phyloP scores from a whole-genome alignment of 2,888 invertebrate genomes.

The Julus scanicus region DNA sequence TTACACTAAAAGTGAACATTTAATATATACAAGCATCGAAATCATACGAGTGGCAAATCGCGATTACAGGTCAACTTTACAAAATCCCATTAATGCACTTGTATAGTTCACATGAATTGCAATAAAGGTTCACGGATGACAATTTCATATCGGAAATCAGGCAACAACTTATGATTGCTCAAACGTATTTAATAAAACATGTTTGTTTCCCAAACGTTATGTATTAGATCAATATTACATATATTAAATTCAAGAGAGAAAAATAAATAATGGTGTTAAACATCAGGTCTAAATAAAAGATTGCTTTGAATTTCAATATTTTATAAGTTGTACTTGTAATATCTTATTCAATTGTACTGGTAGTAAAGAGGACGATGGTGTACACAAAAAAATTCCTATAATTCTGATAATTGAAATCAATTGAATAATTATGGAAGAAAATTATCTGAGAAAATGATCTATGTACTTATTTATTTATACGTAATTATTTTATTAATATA shows the following conservation, averaged over 20 bases:
- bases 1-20: neutral
- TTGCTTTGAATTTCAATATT: neutral
- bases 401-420: no score
- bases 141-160: neutral
- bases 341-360: no score
- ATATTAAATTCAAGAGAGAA: neutral
- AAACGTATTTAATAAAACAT: neutral
- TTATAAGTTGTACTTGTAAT: no score
- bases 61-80: neutral
- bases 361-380: no score
- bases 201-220: neutral
- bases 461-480: no score
- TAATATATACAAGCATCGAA: neutral
- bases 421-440: no score
- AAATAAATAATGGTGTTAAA: neutral
- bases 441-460: no score
- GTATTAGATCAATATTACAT: neutral
- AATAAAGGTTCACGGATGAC: neutral
- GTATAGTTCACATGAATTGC: conserved; percentile 29
- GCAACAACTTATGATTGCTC: neutral
- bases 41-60: neutral
- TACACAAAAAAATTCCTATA: no score
- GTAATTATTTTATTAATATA: no score
- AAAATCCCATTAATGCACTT: neutral
- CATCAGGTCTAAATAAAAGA: neutral